phyloP scores from a whole-genome alignment of 2,888 invertebrate species.

The Nysson spinosus region DNA sequence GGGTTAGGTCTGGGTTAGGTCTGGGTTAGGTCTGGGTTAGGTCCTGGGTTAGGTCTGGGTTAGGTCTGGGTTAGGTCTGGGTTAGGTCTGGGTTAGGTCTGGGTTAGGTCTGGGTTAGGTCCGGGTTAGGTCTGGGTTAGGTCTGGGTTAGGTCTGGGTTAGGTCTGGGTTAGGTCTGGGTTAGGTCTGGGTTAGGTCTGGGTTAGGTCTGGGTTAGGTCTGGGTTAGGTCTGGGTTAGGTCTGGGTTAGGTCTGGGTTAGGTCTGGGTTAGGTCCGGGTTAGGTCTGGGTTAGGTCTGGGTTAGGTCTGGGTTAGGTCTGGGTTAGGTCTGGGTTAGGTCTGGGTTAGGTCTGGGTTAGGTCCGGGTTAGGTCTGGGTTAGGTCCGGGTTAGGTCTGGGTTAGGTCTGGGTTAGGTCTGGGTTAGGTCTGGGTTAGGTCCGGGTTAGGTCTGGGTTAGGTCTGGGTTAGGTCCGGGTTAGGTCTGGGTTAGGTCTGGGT shows the following conservation, averaged over 20 bases:
- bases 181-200: slow-evolving; percentile 1
- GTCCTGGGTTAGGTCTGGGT: slow-evolving; percentile 1
- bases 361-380: neutral
- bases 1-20: slow-evolving; percentile 2
- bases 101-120: slow-evolving; percentile 1
- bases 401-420: too few species aligned
- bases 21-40: slow-evolving; percentile 1
- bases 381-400: too few species aligned
- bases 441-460: too few species aligned
- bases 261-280: neutral
- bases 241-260: slow-evolving; percentile 1
- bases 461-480: too few species aligned
- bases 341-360: neutral
- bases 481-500: too few species aligned
- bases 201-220: slow-evolving; percentile 1
- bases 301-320: slow-evolving; percentile 1
- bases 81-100: slow-evolving; percentile 1
- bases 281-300: slow-evolving; percentile 1
- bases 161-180: neutral
- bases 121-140: neutral
- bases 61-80: slow-evolving; percentile 1
- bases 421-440: too few species aligned
- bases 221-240: slow-evolving; percentile 2
- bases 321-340: slow-evolving; percentile 1
- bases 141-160: slow-evolving; percentile 1